Evolutionary conservation across 2,888 invertebrate genomes (phyloP).

Genomic region (Microctonus brassicae): DNA sequence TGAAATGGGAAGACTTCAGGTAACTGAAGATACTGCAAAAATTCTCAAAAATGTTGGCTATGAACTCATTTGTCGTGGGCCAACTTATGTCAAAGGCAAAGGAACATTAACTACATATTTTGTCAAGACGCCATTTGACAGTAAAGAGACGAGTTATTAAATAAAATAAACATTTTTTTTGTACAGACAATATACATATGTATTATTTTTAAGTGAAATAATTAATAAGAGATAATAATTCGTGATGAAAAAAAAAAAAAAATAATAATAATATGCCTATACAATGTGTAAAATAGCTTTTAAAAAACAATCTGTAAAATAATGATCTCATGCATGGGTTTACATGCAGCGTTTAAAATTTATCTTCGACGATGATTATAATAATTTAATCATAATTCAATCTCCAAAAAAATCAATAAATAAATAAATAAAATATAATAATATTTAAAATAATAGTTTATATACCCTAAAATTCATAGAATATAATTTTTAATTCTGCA

Average conservation of each 20-base stretch:
- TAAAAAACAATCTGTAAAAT: slow-evolving; percentile 1
- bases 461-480: too few species aligned
- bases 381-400: not conserved
- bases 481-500: too few species aligned
- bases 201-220: not conserved
- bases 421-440: too few species aligned
- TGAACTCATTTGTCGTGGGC: slow-evolving; percentile 90
- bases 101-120: slow-evolving; percentile 91
- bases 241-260: not conserved
- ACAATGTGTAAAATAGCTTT: not conserved
- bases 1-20: slow-evolving; percentile 87
- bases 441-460: too few species aligned
- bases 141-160: slow-evolving; percentile 67
- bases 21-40: slow-evolving; percentile 86
- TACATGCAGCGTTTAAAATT: not conserved
- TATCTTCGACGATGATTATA: not conserved
- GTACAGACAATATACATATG: slow-evolving; percentile 26
- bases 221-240: not conserved
- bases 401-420: not conserved
- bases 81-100: slow-evolving; percentile 95
- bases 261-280: not conserved
- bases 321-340: slow-evolving; percentile 27
- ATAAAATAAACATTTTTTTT: slow-evolving; percentile 19
- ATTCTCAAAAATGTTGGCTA: slow-evolving; percentile 89
- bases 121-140: slow-evolving; percentile 86